Percentiles rank a stretch among this genome's conserved stretches.
Conservation (phyloP, 2,888 invertebrate species). For the Monoplex corrugatus region DNA sequence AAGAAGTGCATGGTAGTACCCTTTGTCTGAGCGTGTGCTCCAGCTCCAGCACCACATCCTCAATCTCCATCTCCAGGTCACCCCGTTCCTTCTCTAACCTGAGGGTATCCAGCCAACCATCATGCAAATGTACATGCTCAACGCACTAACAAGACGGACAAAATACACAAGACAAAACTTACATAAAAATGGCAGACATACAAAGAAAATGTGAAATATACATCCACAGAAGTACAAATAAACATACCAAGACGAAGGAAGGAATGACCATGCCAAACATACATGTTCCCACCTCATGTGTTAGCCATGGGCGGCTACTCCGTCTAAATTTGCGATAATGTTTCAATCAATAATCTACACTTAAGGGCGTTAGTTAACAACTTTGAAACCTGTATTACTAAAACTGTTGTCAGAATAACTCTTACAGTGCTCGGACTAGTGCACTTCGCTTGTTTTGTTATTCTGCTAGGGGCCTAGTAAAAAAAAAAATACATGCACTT, state of each 20-base stretch:
- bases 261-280: no score
- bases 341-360: no score
- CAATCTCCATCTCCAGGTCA: conserved; percentile 40
- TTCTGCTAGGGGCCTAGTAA: no score
- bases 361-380: no score
- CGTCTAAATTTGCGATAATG: no score
- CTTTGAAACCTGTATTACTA: no score
- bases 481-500: no score
- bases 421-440: no score
- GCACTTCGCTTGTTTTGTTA: no score
- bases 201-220: background rate
- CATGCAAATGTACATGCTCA: background rate
- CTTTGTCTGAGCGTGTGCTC: conserved; percentile 28
- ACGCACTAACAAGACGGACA: background rate
- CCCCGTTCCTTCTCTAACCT: conserved; percentile 41
- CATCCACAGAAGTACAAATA: background rate
- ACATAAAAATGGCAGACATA: background rate
- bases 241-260: background rate
- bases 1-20: background rate
- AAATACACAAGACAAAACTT: background rate
- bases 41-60: conserved; percentile 39
- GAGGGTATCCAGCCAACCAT: background rate
- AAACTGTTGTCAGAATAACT: no score
- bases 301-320: no score
- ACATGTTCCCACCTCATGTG: no score